These are phyloP conservation scores for Epinephelus moara DNA, from an alignment of 2,113 vertebrate genomes.

Conservation along the genomic window DNA sequence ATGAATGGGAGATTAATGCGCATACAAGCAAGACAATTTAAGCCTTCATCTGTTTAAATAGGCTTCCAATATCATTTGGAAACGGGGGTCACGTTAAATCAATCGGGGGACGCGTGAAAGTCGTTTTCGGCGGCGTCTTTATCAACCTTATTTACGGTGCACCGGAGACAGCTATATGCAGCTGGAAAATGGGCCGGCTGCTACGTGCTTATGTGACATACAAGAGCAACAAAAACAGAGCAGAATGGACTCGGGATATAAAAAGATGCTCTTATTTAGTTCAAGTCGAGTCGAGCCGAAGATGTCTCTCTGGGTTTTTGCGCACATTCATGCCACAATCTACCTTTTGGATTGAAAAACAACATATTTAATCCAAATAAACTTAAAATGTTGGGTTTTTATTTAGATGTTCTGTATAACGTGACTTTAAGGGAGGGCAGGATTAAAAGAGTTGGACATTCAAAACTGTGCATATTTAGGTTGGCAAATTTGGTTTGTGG, in stretches of 20 bases:
- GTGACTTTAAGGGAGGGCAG: neutral
- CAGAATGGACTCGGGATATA: slow-evolving; percentile 14
- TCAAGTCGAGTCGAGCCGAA: slow-evolving; percentile 19
- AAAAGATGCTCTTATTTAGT: slow-evolving; percentile 14
- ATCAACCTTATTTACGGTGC: slow-evolving; percentile 96
- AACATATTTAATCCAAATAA: neutral
- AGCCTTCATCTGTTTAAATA: slow-evolving; percentile 99
- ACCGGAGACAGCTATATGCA: slow-evolving; percentile 64
- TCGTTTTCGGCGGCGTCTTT: slow-evolving; percentile 94
- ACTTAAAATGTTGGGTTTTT: neutral
- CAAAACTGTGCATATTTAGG: neutral
- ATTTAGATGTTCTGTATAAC: neutral
- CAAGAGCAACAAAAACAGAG: slow-evolving; percentile 42
- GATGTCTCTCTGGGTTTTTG: neutral
- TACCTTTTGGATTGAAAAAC: neutral
- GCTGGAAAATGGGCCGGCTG: slow-evolving; percentile 64
- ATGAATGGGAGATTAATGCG: slow-evolving; percentile 99
- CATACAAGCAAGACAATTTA: slow-evolving; percentile 99
- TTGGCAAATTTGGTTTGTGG: neutral
- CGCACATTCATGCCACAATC: neutral
- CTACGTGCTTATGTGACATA: slow-evolving; percentile 45
- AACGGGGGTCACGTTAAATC: slow-evolving; percentile 99
- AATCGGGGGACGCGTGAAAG: slow-evolving; percentile 97
- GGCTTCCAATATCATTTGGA: slow-evolving; percentile 97
- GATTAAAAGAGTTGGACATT: neutral